Base-by-base conservation (phyloP, 2,888 invertebrate genomes). In the Amblyteles armatorius region DNA sequence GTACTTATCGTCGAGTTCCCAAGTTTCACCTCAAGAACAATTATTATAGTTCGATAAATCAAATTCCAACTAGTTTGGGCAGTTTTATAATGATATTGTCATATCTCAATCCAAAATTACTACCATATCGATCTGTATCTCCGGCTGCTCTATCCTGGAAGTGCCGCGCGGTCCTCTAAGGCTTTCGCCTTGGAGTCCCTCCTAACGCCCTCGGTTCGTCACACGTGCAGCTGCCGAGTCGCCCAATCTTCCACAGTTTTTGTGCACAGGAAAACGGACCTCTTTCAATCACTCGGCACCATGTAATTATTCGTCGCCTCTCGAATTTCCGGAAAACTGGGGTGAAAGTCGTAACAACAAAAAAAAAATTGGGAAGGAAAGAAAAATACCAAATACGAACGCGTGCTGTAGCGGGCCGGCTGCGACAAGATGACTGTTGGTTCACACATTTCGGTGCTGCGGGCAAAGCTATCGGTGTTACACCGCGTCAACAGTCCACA, bases 221-320 rank as follows among this genome's bases (percentile, higher is more conserved):
- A 50, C 57, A 29, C 67, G 29, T 67, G 85, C 82, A 85, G 85
- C 85, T 85, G 85, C 29, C 50, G 13, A 40, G 16, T 26, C 69
- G 29, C 22, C 60, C 29, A 19, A 63, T 76, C 79, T 71, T 65
- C 50, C 76, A 44, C 57, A 40, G 57, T 82, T 85, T 85, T 82
- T 79, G 57, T 63, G 57, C 55, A 22, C 76, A 50, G 82, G 82
- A 72, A 85, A 80, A 79, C 81, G 60, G 65, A 78, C 78, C 82
- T 77, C 79, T 74, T 79, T 84, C 85, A 78, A 85, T 87, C 87
- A 86, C 82, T 86, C 86, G 55, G 60, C 86, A 82, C 82, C 78
- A 71, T 71, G 73, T 84, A 86, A 87, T 86, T 85, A 81, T 85
- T 84, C 60, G 69, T 73, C 26, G 55, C 60, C 33, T 79, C 69